Percentiles rank a stretch among this genome's conserved stretches.
phyloP scores from a whole-genome alignment of 1,140 invertebrate species.

The Leptopilina boulardi region DNA sequence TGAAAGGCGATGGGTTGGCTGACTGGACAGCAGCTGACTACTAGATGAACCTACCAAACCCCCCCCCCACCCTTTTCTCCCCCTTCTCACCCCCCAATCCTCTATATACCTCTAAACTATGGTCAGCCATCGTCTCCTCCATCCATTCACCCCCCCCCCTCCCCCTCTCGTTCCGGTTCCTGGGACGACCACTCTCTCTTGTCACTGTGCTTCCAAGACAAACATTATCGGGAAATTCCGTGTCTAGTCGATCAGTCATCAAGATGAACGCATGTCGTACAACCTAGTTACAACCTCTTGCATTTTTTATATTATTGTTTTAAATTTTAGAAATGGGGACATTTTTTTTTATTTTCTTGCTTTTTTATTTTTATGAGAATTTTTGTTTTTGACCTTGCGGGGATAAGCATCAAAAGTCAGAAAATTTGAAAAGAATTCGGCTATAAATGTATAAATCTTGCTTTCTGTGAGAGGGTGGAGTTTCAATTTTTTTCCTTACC shows the following conservation, averaged over 20 bases:
- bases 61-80: constrained; percentile 46
- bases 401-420: too few species aligned
- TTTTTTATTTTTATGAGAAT: background rate
- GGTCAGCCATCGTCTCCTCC: constrained; percentile 50
- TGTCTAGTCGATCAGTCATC: constrained; percentile 18
- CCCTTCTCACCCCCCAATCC: constrained; percentile 40
- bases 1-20: constrained; percentile 53
- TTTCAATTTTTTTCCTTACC: too few species aligned
- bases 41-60: constrained; percentile 52
- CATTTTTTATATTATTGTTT: background rate
- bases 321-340: too few species aligned
- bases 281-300: background rate
- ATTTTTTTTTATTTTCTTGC: background rate
- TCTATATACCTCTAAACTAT: background rate
- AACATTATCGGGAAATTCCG: constrained; percentile 46
- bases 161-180: constrained; percentile 57
- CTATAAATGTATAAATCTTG: too few species aligned
- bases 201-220: constrained; percentile 53
- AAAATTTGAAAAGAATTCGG: too few species aligned
- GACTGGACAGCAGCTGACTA: constrained; percentile 66
- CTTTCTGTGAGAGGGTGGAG: too few species aligned
- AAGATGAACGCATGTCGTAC: constrained; percentile 5
- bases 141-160: constrained; percentile 52
- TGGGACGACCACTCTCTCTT: constrained; percentile 50
- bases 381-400: too few species aligned